A percentile compares a stretch with the other conserved stretches of the same genome.
Conservation (phyloP, 2,797 vertebrate genomes). For the Fratercula arctica region DNA sequence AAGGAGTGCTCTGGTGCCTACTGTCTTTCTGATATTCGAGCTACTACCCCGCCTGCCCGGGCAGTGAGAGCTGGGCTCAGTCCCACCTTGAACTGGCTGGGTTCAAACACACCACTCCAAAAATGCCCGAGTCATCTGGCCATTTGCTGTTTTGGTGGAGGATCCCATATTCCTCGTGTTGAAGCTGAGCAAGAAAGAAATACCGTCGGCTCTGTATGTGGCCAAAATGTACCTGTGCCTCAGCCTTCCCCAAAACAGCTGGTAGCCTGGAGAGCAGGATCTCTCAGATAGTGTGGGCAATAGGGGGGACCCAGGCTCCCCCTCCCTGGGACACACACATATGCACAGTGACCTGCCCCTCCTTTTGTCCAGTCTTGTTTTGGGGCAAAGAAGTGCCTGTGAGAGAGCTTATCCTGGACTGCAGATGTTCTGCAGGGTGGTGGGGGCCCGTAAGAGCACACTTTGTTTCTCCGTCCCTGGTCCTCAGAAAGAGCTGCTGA, state of each 20-base stretch:
- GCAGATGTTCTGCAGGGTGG: neutral
- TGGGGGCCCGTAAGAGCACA: neutral
- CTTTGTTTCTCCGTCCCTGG: neutral
- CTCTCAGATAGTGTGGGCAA: neutral
- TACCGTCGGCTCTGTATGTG: neutral
- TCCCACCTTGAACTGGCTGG: neutral
- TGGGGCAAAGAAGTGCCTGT: neutral
- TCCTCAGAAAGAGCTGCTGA: neutral
- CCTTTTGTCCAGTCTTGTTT: neutral
- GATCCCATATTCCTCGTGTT: neutral
- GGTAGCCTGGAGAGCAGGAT: neutral
- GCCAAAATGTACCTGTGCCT: neutral
- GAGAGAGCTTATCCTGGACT: neutral
- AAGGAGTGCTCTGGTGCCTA: neutral
- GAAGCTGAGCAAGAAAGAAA: neutral
- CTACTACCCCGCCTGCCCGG: neutral
- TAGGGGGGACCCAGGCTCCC: neutral
- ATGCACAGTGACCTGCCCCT: neutral
- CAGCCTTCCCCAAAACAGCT: neutral
- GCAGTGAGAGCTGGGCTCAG: neutral
- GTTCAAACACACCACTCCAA: neutral
- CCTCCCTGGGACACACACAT: neutral
- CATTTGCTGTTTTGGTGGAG: neutral
- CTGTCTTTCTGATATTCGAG: neutral
- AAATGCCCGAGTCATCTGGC: accelerated